Evolutionary conservation across 2,797 vertebrate species (phyloP).

Genomic region (Balearica regulorum): DNA sequence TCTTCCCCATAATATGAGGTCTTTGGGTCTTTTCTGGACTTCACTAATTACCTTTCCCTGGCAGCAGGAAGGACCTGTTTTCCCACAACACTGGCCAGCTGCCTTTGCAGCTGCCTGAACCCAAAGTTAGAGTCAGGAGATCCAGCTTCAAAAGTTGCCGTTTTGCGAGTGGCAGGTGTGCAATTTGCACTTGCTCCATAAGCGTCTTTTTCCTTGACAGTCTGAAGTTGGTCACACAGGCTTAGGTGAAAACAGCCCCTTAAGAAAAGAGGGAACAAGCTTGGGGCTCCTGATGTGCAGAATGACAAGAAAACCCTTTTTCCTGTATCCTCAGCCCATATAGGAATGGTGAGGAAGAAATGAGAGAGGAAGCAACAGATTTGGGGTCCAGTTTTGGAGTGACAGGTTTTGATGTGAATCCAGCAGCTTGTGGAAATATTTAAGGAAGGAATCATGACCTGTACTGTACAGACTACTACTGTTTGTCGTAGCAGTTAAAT

Average conservation of each 20-base stretch:
- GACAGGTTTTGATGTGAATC: neutral
- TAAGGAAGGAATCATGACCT: neutral
- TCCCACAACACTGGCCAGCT: neutral
- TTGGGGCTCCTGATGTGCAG: neutral
- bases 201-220: neutral
- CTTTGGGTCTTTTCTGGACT: neutral
- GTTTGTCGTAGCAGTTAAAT: neutral
- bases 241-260: neutral
- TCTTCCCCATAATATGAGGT: neutral
- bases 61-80: neutral
- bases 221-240: neutral
- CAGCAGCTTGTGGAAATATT: neutral
- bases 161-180: neutral
- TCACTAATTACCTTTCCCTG: neutral
- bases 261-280: neutral
- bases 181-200: neutral
- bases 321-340: neutral
- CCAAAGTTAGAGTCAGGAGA: neutral
- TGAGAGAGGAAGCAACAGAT: neutral
- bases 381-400: neutral
- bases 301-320: neutral
- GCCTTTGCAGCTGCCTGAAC: neutral
- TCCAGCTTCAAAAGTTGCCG: neutral
- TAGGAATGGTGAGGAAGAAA: neutral
- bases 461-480: neutral